Base-by-base conservation (phyloP, 2,113 vertebrate species). In the Pachycephala philippinensis region DNA sequence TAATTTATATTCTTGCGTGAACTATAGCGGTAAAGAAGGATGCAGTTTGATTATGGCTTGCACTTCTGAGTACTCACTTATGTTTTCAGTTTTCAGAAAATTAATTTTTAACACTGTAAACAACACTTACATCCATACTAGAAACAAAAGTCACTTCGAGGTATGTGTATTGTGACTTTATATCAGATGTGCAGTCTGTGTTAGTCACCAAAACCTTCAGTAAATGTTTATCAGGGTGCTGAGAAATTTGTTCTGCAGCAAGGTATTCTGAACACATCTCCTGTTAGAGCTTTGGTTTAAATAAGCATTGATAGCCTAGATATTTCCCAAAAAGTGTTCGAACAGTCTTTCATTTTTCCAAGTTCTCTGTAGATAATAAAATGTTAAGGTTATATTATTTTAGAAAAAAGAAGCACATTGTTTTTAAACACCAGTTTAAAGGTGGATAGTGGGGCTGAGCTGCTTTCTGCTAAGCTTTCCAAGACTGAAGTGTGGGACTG, bases 41-140 rank as follows among this genome's bases (percentile, higher is more conserved):
- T 6, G 39, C 49, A 7, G 7, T 90, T 84, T 88, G 66, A 85
- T 81, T 80, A 68, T 68, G 81, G 60, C 53, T 81, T 93, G 52
- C 15, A 9, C 39, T 94, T 87, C 11, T 13, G 47, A 52, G 40
- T 83, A 85, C 60, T 90, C 85, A 64, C 72, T 90, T 93, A 45
- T 65, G 83, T 94, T 92, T 97, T 96, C 74, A 47, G 27, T 92
- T 94, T 68, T 93, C 49, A 26, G 39, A 90, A 93, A 95, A 92
- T 83, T 91, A 90, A 90, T 81, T 93, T 87, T 76, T 95, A 78
- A 56, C 92, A 79, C 75, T 35, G 23, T 47, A 70, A 91, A 42
- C 52, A 93, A 39, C 33, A 69, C 40, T 79, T 76, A n/a, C 7
- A 20, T 81, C 53, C 20, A 27, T 84, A 83, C 69, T 70, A 95